Evolutionary conservation across 2,113 vertebrate species (phyloP), one percentile per base, ranked within the genome.

Genomic region (Leptodactylus fuscus): DNA sequence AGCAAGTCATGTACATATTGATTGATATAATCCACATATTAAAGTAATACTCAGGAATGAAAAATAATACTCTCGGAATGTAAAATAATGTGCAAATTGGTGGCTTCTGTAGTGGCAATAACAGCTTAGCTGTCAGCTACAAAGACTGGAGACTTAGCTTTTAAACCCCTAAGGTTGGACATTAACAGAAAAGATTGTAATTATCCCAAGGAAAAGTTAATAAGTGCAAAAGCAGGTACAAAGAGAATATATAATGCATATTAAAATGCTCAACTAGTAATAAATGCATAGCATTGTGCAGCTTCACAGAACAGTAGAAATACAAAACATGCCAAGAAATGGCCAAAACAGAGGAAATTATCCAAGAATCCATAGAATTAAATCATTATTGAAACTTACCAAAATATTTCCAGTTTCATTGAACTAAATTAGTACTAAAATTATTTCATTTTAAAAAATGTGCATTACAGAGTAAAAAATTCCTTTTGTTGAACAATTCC

Each of bases 281-380:
- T 29, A 67, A 79, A 85, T 85, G 60, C 76, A 85, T 85, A 85
- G 83, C 60, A 78, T 70, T 85, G 46, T 79, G 29, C 60, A 53
- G 62, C 5, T 71, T 67, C 46, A 79, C 74, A 53, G 24, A 32
- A 41, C 53, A 71, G 32, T 85, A 78, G 32, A 70, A 85, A 85
- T 48, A 60, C 55, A 41, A 85, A 85, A 85, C 58, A 36, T 67
- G 62, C 83, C 75, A 80, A 55, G 29, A 83, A 75, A 34, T 62
- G 49, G 71, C 70, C 53, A 22, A 51, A 80, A 11, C 18, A n/a
- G 71, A 41, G 12, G 20, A 77, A 65, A 44, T 11, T 65, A 65
- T 65, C 75, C 20, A 29, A 85, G 32, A 51, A 78, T n/a, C 5
- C 12, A 58, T 34, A 27, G 29, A 65, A 32, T 60, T 53, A 62